Evolutionary conservation across 2,113 vertebrate genomes (phyloP).

Genomic region (Sylvilagus bachmani): DNA sequence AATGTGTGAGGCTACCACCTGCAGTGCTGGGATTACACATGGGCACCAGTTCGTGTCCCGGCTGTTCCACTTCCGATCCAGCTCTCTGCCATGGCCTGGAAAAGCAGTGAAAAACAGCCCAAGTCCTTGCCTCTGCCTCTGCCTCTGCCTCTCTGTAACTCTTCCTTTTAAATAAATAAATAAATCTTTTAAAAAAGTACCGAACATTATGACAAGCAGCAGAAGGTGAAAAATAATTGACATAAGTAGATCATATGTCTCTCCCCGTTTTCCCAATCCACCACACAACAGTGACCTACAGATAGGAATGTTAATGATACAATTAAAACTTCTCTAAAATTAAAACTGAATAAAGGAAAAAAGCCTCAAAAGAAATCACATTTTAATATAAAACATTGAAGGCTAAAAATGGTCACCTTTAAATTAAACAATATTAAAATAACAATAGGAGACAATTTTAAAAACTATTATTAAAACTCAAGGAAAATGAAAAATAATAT

Average conservation of each 20-base stretch:
- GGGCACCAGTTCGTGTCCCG: too few species aligned
- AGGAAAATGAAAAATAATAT: constrained; percentile 46
- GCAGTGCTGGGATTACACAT: too few species aligned
- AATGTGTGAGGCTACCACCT: too few species aligned
- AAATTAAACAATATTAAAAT: constrained; percentile 28
- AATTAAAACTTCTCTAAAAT: constrained; percentile 83
- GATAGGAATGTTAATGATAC: constrained; percentile 77
- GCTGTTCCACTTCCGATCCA: too few species aligned
- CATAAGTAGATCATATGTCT: constrained; percentile 73
- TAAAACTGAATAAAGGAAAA: constrained; percentile 72
- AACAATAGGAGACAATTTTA: constrained; percentile 27
- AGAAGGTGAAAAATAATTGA: constrained; percentile 66
- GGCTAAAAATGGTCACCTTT: constrained; percentile 53
- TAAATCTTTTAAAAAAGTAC: background rate
- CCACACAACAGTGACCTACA: constrained; percentile 78
- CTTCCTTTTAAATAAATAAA: too few species aligned
- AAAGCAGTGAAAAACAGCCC: too few species aligned
- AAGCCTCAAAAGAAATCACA: constrained; percentile 72
- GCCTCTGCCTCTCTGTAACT: too few species aligned
- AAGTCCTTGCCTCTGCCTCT: too few species aligned
- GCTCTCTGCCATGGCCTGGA: too few species aligned
- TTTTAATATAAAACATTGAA: constrained; percentile 61
- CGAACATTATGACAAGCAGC: constrained; percentile 44
- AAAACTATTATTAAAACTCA: constrained; percentile 39
- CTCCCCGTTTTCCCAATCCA: constrained; percentile 72